Percentiles rank a stretch among this genome's conserved stretches.
Conservation (phyloP, 1,140 invertebrate species). For the Catajapyx aquilonaris region DNA sequence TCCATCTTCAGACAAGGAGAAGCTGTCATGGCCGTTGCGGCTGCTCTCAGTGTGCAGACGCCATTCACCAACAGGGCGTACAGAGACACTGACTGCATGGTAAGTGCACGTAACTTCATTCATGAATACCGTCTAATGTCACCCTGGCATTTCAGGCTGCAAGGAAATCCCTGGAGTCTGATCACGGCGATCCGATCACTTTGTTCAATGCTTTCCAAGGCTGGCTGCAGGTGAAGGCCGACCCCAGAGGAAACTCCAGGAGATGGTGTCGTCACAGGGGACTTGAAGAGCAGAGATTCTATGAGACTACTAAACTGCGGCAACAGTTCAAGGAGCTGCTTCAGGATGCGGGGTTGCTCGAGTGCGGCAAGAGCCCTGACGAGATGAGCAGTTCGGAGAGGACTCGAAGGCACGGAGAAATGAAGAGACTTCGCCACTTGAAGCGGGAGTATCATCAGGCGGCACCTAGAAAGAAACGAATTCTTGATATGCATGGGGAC, state of each 20-base stretch:
- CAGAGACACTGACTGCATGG: constrained; percentile 59
- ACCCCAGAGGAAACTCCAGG: constrained; percentile 25
- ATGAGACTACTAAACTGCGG: constrained; percentile 84
- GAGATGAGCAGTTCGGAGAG: constrained; percentile 49
- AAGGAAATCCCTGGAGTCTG: constrained; percentile 62
- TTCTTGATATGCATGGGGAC: constrained; percentile 23
- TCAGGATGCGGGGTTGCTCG: constrained; percentile 26
- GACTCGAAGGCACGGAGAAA: constrained; percentile 57
- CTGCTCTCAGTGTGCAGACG: constrained; percentile 78
- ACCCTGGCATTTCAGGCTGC: constrained; percentile 30
- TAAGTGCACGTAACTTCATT: constrained; percentile 15
- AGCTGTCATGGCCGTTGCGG: constrained; percentile 74
- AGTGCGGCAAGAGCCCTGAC: constrained; percentile 27
- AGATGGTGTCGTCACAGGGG: constrained; percentile 74
- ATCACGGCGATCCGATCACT: constrained; percentile 89
- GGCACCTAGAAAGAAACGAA: constrained; percentile 43
- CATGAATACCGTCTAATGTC: not conserved
- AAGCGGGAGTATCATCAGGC: constrained; percentile 42
- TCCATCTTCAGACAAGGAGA: constrained; percentile 78
- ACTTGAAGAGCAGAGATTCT: constrained; percentile 88
- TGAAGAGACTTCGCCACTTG: constrained; percentile 60
- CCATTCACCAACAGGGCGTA: constrained; percentile 81
- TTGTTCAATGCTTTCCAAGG: constrained; percentile 71
- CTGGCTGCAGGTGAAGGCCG: constrained; percentile 59
- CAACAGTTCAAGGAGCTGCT: constrained; percentile 73